Evolutionary conservation across 2,888 invertebrate species (phyloP), one percentile per base, ranked within the genome.

Genomic region (Azorinus chamasolen): DNA sequence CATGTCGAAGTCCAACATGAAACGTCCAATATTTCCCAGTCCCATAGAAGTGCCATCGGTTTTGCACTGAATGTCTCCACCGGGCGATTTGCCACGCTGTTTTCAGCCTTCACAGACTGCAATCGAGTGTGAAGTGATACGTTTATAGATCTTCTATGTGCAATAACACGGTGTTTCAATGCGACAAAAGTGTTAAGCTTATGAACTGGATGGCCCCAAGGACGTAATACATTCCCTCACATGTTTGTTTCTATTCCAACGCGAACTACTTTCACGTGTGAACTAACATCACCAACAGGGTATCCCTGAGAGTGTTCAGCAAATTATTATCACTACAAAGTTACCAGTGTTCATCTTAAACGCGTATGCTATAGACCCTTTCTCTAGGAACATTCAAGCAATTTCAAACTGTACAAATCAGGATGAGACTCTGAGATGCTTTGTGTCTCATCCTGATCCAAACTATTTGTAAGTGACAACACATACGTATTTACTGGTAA

Each of bases 31-130:
- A 8, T 57, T 12, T 57, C 20, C 18, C 57, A 20, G 20, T 45
- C 45, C n/a, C 14, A 45, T 45, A 18, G 6, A 20, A 45, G 45
- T 45, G 45, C 45, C n/a, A 45, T 5, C 3, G 45, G 20, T n/a
- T 18, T 55, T 41, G 70, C 27, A 70, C 70, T 46, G 32, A 37
- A 18, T 57, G 55, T 50, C 62, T 39, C 39, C 12, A 25, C 16
- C 39, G 71, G 64, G 32, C 72, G 77, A 72, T 78, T 78, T 78
- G 77, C 77, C 61, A 12, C 54, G 54, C 54, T 32, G 64, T 64
- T 48, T 20, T 48, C 22, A 18, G 25, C 14, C 25, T 8, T 68
- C 50, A 78, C 59, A 68, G 25, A 37, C 16, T 3, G 32, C 64
- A 78, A 41, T 54, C 50, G 66, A 8, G 63, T 61, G 50, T 68